Evolutionary conservation across 2,797 vertebrate genomes (phyloP).

Genomic region (Synaphobranchus kaupii): DNA sequence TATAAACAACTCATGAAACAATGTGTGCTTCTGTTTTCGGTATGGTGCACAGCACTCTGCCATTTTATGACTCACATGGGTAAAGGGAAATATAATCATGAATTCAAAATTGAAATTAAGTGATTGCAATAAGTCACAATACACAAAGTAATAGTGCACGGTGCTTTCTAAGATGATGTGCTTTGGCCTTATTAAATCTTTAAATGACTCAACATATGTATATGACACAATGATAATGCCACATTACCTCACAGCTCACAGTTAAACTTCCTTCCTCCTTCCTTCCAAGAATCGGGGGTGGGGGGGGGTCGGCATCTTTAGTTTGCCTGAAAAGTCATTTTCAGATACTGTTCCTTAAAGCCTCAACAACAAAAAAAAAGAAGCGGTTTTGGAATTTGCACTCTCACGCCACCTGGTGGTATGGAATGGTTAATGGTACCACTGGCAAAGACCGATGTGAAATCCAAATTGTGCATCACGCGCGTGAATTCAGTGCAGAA

Average conservation of each 20-base stretch:
- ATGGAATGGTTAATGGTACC: neutral
- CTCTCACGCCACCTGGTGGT: constrained; percentile 9
- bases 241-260: neutral
- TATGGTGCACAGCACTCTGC: too few species aligned
- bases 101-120: neutral
- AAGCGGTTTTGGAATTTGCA: neutral
- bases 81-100: neutral
- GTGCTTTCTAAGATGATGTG: neutral
- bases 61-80: too few species aligned
- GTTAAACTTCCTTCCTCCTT: neutral
- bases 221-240: neutral
- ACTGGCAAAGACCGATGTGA: neutral
- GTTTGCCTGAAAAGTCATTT: neutral
- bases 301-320: neutral
- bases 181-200: neutral
- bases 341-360: neutral
- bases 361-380: neutral
- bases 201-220: neutral
- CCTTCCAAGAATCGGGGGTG: neutral
- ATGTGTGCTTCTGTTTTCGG: too few species aligned
- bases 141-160: too few species aligned
- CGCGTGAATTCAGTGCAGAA: too few species aligned
- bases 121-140: neutral
- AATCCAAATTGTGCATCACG: neutral
- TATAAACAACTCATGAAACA: too few species aligned